phyloP scores from a whole-genome alignment of 2,113 vertebrate genomes.

The Lutjanus erythropterus region DNA sequence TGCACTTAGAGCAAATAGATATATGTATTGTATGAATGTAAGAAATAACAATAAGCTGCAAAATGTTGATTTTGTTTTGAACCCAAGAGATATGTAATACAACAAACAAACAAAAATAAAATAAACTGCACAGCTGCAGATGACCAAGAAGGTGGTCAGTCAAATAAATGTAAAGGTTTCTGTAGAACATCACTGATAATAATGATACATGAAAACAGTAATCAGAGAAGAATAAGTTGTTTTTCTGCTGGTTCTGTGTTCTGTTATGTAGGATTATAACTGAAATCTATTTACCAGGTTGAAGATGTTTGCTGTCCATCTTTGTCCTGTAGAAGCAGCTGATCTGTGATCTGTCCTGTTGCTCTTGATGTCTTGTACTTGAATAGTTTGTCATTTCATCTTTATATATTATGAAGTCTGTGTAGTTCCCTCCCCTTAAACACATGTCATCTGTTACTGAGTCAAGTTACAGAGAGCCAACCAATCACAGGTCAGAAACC shows the following conservation, averaged over 20 bases:
- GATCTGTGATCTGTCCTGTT: background rate
- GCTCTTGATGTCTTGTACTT: background rate
- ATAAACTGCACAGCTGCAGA: background rate
- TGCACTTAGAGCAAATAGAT: too few relatives aligned
- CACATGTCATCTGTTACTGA: background rate
- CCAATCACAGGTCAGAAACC: conserved; percentile 18
- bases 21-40: too few relatives aligned
- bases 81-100: background rate
- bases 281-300: background rate
- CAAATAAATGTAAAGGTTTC: background rate
- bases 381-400: conserved; percentile 13
- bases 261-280: too few relatives aligned
- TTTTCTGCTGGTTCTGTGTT: background rate
- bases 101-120: background rate
- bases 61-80: background rate
- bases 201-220: background rate
- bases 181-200: background rate
- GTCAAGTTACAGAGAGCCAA: background rate
- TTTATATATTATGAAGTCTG: conserved; percentile 14
- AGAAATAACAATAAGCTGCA: background rate
- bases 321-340: background rate
- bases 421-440: conserved; percentile 6
- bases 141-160: background rate
- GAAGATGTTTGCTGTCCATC: background rate
- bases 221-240: background rate